phyloP scores from a whole-genome alignment of 2,113 vertebrate genomes.

The Prinia subflava region DNA sequence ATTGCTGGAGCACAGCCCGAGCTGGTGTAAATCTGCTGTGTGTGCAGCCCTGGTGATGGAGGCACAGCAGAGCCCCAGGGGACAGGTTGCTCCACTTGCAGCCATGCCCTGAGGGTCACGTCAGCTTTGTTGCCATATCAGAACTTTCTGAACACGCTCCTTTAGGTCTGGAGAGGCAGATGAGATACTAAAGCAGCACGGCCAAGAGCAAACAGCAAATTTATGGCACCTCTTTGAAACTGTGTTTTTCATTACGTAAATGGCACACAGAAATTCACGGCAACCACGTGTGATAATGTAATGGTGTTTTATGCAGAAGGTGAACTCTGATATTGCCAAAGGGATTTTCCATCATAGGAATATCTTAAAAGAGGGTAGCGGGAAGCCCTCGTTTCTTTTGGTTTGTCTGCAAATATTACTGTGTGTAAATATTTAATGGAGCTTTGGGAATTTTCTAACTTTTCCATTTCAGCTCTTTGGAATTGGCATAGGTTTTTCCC shows the following conservation, averaged over 20 bases:
- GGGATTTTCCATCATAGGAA: not conserved
- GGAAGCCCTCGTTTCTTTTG: not conserved
- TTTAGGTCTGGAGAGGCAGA: not conserved
- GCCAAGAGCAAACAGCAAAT: not conserved
- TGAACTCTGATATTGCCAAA: not conserved
- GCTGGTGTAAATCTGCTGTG: not conserved
- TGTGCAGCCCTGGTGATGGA: not conserved
- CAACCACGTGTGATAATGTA: not conserved
- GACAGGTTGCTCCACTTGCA: not conserved
- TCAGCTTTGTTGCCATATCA: not conserved
- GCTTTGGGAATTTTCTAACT: constrained; percentile 10
- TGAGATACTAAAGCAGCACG: not conserved
- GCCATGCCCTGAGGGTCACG: not conserved
- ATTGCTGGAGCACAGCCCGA: not conserved
- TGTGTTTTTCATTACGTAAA: not conserved
- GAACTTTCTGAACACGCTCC: not conserved
- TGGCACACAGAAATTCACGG: not conserved
- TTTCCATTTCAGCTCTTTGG: not conserved
- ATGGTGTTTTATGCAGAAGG: not conserved
- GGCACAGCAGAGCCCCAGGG: not conserved
- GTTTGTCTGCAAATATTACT: not conserved
- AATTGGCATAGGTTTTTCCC: not conserved
- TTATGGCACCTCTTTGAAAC: not conserved
- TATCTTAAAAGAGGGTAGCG: not conserved
- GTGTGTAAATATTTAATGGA: not conserved